phyloP scores from a whole-genome alignment of 2,797 vertebrate genomes.

The Gymnoscopelus braueri region DNA sequence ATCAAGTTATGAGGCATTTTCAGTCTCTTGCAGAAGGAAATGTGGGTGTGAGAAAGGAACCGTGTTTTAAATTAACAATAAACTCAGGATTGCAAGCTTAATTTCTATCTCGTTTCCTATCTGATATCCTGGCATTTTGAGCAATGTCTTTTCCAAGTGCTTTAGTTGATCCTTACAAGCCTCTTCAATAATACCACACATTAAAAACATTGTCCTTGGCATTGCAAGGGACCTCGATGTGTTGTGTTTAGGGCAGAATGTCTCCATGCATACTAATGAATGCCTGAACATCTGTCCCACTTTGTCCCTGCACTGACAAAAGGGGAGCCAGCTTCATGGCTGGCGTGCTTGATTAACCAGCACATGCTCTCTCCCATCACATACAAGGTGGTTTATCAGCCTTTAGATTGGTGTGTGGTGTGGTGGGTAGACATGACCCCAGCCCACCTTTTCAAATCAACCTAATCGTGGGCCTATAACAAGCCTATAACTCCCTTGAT shows the following conservation, averaged over 20 bases:
- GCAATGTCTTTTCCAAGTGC: constrained; percentile 29
- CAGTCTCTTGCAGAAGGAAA: no score
- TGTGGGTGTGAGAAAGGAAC: no score
- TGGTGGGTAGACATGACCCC: constrained; percentile 54
- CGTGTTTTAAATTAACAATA: not conserved
- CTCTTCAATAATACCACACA: constrained; percentile 44
- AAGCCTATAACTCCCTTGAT: no score
- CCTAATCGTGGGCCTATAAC: no score
- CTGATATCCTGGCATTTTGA: constrained; percentile 31
- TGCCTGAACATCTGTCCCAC: constrained; percentile 83
- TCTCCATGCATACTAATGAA: constrained; percentile 83
- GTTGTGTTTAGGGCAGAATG: constrained; percentile 66
- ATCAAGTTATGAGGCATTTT: no score
- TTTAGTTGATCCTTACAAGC: constrained; percentile 41
- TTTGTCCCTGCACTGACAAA: constrained; percentile 71
- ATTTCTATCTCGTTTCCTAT: constrained; percentile 10
- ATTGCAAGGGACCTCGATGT: constrained; percentile 77
- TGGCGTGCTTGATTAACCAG: constrained; percentile 77
- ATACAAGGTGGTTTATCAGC: constrained; percentile 72
- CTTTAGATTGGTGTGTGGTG: constrained; percentile 25
- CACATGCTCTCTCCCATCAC: constrained; percentile 68
- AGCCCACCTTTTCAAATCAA: constrained; percentile 51
- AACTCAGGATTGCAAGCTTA: not conserved
- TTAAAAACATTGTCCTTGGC: constrained; percentile 77
- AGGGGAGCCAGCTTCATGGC: constrained; percentile 71